These are phyloP conservation scores for Aegithalos caudatus DNA, from an alignment of 2,113 vertebrate genomes.

Conservation along the genomic window DNA sequence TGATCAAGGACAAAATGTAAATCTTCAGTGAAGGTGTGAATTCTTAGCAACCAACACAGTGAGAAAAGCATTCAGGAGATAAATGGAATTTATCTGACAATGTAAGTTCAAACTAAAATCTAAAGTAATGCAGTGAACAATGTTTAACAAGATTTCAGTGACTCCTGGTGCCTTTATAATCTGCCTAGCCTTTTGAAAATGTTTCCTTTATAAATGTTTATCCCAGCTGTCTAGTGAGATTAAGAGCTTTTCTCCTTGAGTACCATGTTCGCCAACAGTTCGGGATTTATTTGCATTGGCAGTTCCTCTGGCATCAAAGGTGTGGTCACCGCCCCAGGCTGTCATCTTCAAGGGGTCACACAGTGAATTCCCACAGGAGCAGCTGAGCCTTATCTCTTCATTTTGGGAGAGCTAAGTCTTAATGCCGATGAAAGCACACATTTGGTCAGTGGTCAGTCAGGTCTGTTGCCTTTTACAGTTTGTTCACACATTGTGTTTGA, in stretches of 20 bases:
- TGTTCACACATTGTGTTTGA: neutral
- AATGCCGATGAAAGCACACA: accelerated
- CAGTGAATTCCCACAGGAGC: neutral
- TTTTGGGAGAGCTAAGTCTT: neutral
- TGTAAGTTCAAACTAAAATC: conserved; percentile 66
- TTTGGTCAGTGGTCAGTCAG: neutral
- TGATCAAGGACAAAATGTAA: conserved; percentile 61
- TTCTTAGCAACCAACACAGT: conserved; percentile 58
- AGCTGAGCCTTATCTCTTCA: neutral
- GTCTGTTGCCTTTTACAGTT: neutral
- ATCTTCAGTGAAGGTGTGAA: conserved; percentile 63
- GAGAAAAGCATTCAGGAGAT: conserved; percentile 65
- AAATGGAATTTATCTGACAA: conserved; percentile 72
- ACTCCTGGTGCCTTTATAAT: conserved; percentile 70
- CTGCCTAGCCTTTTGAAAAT: conserved; percentile 67
- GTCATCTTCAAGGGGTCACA: neutral
- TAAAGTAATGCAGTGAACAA: conserved; percentile 64
- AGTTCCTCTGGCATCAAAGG: conserved; percentile 22
- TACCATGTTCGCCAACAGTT: neutral
- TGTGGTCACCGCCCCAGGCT: conserved; percentile 12
- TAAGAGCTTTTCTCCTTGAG: conserved; percentile 65
- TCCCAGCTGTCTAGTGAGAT: conserved; percentile 65
- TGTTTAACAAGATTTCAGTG: conserved; percentile 70
- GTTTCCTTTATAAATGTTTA: conserved; percentile 68
- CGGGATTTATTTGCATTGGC: conserved; percentile 6